phyloP scores from a whole-genome alignment of 2,888 invertebrate genomes.

The Pristionchus maxplancki region DNA sequence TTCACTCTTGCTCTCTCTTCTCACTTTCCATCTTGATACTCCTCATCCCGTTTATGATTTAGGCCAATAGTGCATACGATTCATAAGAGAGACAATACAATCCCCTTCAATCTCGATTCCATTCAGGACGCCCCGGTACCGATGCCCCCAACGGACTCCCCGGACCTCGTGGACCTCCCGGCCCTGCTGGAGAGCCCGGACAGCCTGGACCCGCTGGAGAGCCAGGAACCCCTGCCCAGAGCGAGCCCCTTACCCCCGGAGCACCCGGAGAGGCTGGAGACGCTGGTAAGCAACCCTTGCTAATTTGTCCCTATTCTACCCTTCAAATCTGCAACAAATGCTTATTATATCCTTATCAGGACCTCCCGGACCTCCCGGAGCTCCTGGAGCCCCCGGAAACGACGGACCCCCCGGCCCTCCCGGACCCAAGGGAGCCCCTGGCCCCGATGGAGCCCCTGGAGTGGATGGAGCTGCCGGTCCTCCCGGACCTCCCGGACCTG shows the following conservation, averaged over 20 bases:
- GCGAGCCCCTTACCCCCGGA: conserved; percentile 68
- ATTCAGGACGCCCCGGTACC: conserved; percentile 67
- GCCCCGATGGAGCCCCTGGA: conserved; percentile 69
- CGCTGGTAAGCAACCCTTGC: conserved; percentile 58
- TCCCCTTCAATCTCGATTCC: conserved; percentile 54
- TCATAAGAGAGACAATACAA: background rate
- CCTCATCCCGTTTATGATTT: conserved; percentile 36
- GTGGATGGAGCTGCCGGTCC: conserved; percentile 68
- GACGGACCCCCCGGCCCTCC: conserved; percentile 74
- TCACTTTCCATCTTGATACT: conserved; percentile 51
- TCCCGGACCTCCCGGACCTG: conserved; percentile 70
- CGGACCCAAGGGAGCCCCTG: conserved; percentile 70
- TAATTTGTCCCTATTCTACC: background rate
- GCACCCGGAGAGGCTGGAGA: conserved; percentile 70
- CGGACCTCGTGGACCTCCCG: conserved; percentile 70
- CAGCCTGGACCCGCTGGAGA: conserved; percentile 69
- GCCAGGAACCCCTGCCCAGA: conserved; percentile 69
- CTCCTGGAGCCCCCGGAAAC: conserved; percentile 69
- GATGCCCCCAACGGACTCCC: conserved; percentile 67
- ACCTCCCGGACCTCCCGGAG: conserved; percentile 68
- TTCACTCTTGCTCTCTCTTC: conserved; percentile 23
- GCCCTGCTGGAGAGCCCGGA: conserved; percentile 66
- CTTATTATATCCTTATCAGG: conserved; percentile 53
- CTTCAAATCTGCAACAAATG: background rate
- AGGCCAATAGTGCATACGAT: conserved; percentile 21